Evolutionary conservation across 2,888 invertebrate genomes (phyloP).

Genomic region (Chrysotoxum bicinctum): DNA sequence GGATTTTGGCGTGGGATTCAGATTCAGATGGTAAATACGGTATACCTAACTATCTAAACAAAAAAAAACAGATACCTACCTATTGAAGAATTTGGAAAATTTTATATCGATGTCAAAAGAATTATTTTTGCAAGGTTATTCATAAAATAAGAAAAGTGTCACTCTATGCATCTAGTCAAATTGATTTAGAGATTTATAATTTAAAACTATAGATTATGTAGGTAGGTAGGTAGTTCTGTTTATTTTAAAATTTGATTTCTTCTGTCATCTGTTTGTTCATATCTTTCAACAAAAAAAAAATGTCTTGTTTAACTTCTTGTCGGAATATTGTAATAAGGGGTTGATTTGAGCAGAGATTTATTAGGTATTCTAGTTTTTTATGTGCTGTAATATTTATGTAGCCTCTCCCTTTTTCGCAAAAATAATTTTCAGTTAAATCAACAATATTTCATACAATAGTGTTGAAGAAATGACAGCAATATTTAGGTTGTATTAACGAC

Average conservation of each 20-base stretch:
- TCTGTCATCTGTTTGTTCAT: background rate
- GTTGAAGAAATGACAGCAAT: conserved; percentile 31
- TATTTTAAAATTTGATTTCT: background rate
- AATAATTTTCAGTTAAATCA: conserved; percentile 35
- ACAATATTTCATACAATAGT: conserved; percentile 27
- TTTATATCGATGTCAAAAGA: conserved; percentile 9
- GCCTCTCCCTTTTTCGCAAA: conserved; percentile 31
- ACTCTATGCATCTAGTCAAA: background rate
- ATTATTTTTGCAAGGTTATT: background rate
- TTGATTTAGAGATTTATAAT: background rate
- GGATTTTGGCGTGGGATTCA: conserved; percentile 6
- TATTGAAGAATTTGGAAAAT: conserved; percentile 26
- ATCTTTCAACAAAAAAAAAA: background rate
- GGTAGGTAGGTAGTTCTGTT: background rate
- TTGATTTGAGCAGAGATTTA: background rate
- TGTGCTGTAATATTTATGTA: background rate
- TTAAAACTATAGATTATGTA: background rate
- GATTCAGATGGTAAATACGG: background rate
- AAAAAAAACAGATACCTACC: conserved; percentile 20
- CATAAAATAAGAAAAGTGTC: background rate
- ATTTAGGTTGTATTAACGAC: conserved; percentile 55
- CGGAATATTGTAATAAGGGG: background rate
- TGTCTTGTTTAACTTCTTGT: background rate
- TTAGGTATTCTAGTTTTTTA: background rate
- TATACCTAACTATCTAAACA: background rate